phyloP scores from a whole-genome alignment of 2,888 invertebrate species.

The Ophion obscuratus region DNA sequence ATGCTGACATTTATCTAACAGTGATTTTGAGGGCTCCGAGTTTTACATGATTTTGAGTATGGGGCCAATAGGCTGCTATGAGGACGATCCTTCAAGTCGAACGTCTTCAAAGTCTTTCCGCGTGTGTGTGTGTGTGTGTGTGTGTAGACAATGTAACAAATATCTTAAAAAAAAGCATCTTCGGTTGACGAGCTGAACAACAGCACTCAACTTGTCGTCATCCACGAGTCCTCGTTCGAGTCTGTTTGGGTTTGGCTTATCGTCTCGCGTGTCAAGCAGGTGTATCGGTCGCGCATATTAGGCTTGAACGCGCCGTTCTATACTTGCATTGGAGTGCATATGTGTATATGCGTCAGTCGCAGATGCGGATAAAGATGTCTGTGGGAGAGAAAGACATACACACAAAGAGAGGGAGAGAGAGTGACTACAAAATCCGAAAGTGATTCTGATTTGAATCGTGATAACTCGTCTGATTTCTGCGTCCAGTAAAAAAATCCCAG shows the following conservation, averaged over 20 bases:
- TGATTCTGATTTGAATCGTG: too few relatives aligned
- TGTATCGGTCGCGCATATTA: slow-evolving; percentile 44
- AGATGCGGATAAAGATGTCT: slow-evolving; percentile 29
- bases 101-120: too few relatives aligned
- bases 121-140: too few relatives aligned
- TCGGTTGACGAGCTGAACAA: not conserved
- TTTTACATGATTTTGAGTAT: too few relatives aligned
- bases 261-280: slow-evolving; percentile 36
- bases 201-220: not conserved
- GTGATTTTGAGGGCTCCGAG: too few relatives aligned
- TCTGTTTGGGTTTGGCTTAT: slow-evolving; percentile 14
- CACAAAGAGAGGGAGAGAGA: slow-evolving; percentile 67
- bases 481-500: too few relatives aligned
- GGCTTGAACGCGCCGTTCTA: slow-evolving; percentile 10
- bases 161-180: not conserved
- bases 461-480: too few relatives aligned
- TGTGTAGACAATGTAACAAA: not conserved
- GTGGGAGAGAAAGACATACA: slow-evolving; percentile 58
- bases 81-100: too few relatives aligned
- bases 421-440: too few relatives aligned
- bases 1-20: too few relatives aligned
- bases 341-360: slow-evolving; percentile 9
- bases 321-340: slow-evolving; percentile 15
- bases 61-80: too few relatives aligned
- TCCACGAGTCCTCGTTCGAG: not conserved